Evolutionary conservation across 2,888 invertebrate species (phyloP).

Genomic region (Lutraria lutraria): DNA sequence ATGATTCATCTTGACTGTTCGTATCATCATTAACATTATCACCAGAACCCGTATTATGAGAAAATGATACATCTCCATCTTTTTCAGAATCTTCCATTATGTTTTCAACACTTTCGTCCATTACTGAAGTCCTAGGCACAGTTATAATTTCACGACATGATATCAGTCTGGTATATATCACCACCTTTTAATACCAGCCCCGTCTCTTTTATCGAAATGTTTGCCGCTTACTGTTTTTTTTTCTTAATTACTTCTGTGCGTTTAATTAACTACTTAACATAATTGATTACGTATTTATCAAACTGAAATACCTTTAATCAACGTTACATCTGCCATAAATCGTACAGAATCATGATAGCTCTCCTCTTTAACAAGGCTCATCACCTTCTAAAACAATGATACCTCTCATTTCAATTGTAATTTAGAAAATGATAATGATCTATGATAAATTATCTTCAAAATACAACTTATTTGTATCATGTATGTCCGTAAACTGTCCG

Average conservation of each 20-base stretch:
- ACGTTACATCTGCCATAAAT: not conserved
- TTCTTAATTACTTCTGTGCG: not conserved
- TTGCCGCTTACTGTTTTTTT: not conserved
- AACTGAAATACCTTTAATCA: not conserved
- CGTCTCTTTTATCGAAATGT: conserved; percentile 30
- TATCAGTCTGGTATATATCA: not conserved
- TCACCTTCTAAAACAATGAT: not conserved
- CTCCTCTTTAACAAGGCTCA: not conserved
- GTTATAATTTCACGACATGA: not conserved
- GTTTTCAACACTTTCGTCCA: conserved; percentile 1
- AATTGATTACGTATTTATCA: not conserved
- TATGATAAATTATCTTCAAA: not conserved
- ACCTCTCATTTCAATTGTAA: not conserved
- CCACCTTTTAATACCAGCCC: conserved; percentile 21
- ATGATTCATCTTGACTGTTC: not conserved
- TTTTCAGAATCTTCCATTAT: conserved; percentile 34
- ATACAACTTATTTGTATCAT: not conserved
- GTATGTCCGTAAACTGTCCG: not conserved
- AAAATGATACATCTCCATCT: conserved; percentile 16
- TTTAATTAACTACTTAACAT: not conserved
- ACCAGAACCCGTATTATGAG: not conserved
- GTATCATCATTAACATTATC: not conserved
- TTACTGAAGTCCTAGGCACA: conserved; percentile 21
- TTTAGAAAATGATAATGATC: not conserved
- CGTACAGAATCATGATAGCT: not conserved